Percentiles rank a stretch among this genome's conserved stretches.
Conservation (phyloP, 2,797 vertebrate species). For the Sus cebifrons region DNA sequence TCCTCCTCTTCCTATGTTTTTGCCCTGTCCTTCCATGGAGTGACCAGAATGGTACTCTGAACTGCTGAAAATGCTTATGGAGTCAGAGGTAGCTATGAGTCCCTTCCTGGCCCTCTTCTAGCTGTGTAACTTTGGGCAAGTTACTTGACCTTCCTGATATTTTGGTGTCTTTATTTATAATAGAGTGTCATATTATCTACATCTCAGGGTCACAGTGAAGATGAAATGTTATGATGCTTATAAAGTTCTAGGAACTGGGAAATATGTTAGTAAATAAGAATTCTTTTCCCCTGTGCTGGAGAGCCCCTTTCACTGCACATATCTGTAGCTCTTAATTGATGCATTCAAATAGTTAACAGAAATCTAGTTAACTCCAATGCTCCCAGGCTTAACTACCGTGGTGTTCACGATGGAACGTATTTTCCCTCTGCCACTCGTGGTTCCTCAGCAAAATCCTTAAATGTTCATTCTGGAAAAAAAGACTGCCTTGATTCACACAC, state of each 20-base stretch:
- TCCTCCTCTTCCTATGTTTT: not conserved
- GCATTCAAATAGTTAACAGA: not conserved
- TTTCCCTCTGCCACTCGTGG: not conserved
- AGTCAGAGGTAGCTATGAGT: not conserved
- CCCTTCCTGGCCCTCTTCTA: not conserved
- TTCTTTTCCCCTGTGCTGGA: not conserved
- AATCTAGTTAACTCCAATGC: not conserved
- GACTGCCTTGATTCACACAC: not conserved
- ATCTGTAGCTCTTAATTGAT: not conserved
- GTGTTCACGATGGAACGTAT: not conserved
- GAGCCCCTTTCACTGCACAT: not conserved
- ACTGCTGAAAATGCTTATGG: not conserved
- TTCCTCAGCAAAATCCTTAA: slow-evolving; percentile 41
- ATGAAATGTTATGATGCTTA: not conserved
- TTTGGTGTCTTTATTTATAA: not conserved
- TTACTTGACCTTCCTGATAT: not conserved
- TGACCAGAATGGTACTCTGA: fast-evolving
- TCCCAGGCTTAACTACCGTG: not conserved
- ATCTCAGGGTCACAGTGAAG: not conserved
- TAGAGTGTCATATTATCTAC: not conserved
- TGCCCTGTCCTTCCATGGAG: no score
- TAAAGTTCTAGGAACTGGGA: not conserved
- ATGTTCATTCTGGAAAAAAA: not conserved
- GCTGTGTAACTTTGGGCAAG: not conserved
- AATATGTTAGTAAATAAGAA: not conserved